Evolutionary conservation across 2,888 invertebrate species (phyloP), one percentile per base, ranked within the genome.

Genomic region (Crematogaster levior): DNA sequence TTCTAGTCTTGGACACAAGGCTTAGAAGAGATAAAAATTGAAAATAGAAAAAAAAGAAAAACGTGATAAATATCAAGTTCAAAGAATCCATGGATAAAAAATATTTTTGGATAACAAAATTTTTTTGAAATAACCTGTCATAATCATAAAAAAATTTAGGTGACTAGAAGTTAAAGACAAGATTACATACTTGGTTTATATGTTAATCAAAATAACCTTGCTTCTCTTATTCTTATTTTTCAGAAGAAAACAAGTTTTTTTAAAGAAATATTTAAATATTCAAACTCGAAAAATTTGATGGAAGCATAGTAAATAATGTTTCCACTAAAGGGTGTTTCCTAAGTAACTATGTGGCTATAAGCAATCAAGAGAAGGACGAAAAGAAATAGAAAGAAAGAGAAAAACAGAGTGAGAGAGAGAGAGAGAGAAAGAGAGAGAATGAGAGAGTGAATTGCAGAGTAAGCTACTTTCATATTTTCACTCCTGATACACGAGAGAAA

Each of bases 391-490:
- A 66, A 73, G 63, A 85, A 53, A 86, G 70, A 84, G 74, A 81
- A 79, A 86, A 87, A 88, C 3, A 34, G 84, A 74, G 87, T 89
- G 90, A 90, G 91, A 90, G 90, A 46, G 24, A 81, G 46, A 68
- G 80, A 82, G 12, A 65, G 53, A 70, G 37, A 51, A 84, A 89
- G 88, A 84, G 66, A 83, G 65, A 84, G 79, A 74, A 86, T 77
- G 86, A 90, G 89, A 91, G 91, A 90, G 90, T 87, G 86, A 91
- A 89, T 90, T 90, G 86, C 88, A 89, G 84, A 86, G 83, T 87
- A 92, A 93, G 94, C 93, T 93, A 94, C 94, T 94, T 94, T 94
- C 94, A 94, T 94, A 94, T 94, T 94, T 94, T 94, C 94, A 94
- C 94, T 91, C 92, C 91, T 84, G 89, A 86, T 91, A 91, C 89